Percentiles rank a stretch among this genome's conserved stretches.
Evolutionary conservation across 2,113 vertebrate species (phyloP).

Genomic region (Rhadina sibilatrix): DNA sequence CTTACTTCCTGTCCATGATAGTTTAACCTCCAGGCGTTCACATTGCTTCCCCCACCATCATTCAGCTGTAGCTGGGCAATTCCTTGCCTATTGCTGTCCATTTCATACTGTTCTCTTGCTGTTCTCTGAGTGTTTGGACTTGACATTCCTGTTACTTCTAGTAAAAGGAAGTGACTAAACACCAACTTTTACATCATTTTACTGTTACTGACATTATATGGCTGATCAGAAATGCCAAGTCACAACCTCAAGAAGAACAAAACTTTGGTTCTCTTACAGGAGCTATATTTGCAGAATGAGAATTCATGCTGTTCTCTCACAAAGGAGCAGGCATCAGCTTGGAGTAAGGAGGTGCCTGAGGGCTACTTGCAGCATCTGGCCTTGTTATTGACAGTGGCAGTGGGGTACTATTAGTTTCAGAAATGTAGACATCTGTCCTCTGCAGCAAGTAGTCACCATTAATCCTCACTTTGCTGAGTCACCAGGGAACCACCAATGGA

Average conservation of each 20-base stretch:
- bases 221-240: neutral
- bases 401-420: neutral
- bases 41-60: neutral
- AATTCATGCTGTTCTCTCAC: neutral
- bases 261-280: neutral
- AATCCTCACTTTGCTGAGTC: neutral
- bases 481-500: neutral
- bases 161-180: neutral
- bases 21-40: neutral
- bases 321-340: neutral
- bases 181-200: neutral
- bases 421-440: neutral
- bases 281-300: neutral
- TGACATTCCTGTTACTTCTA: neutral
- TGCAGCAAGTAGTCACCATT: neutral
- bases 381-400: neutral
- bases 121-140: neutral
- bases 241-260: neutral
- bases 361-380: neutral
- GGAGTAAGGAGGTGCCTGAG: neutral
- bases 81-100: neutral
- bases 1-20: neutral
- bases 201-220: neutral
- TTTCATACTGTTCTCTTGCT: neutral
- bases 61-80: fast-evolving